phyloP scores from a whole-genome alignment of 2,888 invertebrate genomes.

The Cataglyphis cursor region DNA sequence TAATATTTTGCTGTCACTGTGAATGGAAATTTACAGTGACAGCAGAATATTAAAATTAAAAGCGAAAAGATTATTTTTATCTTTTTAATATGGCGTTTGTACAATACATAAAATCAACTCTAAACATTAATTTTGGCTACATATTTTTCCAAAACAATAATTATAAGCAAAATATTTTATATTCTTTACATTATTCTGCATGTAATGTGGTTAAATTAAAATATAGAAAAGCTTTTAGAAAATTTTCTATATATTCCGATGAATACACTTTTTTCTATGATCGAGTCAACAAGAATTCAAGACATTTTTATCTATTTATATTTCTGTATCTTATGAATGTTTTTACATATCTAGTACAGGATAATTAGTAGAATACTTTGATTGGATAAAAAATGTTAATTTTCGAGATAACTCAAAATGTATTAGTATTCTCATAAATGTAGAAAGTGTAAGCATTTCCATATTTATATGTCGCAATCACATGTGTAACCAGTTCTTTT shows the following conservation, averaged over 20 bases:
- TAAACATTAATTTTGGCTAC: not conserved
- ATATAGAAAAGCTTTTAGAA: not conserved
- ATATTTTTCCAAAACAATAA: not conserved
- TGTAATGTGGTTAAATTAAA: not conserved
- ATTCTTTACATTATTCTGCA: not conserved
- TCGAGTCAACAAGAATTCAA: not conserved
- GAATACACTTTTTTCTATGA: not conserved
- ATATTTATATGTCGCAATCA: not conserved
- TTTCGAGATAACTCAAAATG: not conserved
- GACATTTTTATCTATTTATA: not conserved
- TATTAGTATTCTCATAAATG: not conserved
- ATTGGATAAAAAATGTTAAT: not conserved
- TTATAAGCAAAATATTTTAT: not conserved
- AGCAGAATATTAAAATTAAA: not conserved
- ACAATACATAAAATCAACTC: too few relatives aligned
- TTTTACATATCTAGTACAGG: not conserved
- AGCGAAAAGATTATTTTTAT: not conserved
- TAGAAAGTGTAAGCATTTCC: not conserved
- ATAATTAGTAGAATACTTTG: not conserved
- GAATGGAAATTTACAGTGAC: not conserved
- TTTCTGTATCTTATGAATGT: slow-evolving; percentile 8
- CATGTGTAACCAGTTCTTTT: not conserved
- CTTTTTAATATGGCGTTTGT: not conserved
- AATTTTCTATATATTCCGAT: not conserved
- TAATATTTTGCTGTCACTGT: too few relatives aligned